Base-by-base conservation (phyloP, 2,113 vertebrate genomes). In the Lagopus leucura region DNA sequence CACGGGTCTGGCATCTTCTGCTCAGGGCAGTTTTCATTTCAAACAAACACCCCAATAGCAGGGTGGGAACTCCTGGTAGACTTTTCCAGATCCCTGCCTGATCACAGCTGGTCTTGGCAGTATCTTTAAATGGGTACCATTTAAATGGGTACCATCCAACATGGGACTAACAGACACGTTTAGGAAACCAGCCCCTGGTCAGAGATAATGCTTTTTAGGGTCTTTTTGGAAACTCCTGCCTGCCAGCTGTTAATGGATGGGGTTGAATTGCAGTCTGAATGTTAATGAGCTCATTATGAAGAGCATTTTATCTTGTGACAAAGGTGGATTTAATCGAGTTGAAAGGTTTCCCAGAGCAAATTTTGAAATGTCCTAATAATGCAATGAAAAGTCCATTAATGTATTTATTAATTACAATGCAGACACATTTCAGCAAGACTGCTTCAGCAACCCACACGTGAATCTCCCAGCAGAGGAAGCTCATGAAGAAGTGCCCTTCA, bases 291-390 rank as follows among this genome's bases (percentile, higher is more conserved):
- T 78, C 92, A 90, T 96, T 97, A 96, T 91, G 92, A 97, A 84
- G 55, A 7, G 80, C 87, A 92, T 77, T 97, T 96, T 78, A 90
- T 96, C 95, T 94, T 95, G 82, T 96, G 96, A 96, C 96, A 97
- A 96, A 97, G 95, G 96, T 96, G 87, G 74, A 94, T 96, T 97
- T 97, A 95, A 97, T 95, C 82, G 94, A 92, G 92, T 86, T 92
- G 90, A 97, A 95, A 97, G 93, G 92, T 96, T 97, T 97, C 92
- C 88, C 80, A 94, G 90, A 97, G 94, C 97, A 97, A 95, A 95
- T 97, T 95, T 92, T 87, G 75, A 93, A 95, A 93, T 82, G 92
- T 92, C 90, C 82, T 94, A 96, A 96, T 95, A 94, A 93, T 76
- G 71, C 90, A 90, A 83, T 94, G 92, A 97, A 95, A 90, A 70